Evolutionary conservation across 2,797 vertebrate genomes (phyloP).

Genomic region (Columba guinea): DNA sequence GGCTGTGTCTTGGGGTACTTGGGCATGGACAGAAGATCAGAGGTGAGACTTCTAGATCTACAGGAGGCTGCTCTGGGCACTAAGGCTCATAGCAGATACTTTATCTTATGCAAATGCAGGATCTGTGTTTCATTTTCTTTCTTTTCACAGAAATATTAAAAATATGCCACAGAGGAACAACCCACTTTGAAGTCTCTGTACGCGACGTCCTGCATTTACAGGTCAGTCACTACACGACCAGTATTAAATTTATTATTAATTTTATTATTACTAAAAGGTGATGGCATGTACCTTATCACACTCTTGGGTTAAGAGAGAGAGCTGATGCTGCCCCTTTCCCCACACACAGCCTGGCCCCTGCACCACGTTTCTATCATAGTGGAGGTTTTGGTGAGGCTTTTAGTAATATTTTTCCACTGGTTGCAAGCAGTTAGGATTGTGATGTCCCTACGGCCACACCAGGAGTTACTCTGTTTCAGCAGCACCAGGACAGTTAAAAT

Average conservation of each 20-base stretch:
- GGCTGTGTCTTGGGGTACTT: not conserved
- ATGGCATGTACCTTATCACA: rapidly evolving
- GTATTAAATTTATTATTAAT: not conserved
- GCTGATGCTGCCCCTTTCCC: not conserved
- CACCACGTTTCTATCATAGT: not conserved
- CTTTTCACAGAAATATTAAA: not conserved
- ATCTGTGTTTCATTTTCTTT: not conserved
- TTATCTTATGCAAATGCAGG: not conserved
- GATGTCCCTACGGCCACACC: rapidly evolving
- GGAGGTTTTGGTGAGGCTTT: not conserved
- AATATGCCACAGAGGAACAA: not conserved
- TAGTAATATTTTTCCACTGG: not conserved
- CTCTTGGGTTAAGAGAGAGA: not conserved
- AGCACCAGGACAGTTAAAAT: not conserved
- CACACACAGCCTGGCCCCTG: not conserved
- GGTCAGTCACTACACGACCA: not conserved
- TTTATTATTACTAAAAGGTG: not conserved
- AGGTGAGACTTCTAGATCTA: not conserved
- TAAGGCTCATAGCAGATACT: not conserved
- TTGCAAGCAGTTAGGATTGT: too few relatives aligned
- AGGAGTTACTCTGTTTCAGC: not conserved
- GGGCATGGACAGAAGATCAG: not conserved
- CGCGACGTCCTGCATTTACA: not conserved
- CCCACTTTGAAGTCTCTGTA: rapidly evolving
- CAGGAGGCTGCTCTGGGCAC: not conserved